Conservation (phyloP, 2,888 invertebrate species). For the Galeopsomyia nigrocyanea region DNA sequence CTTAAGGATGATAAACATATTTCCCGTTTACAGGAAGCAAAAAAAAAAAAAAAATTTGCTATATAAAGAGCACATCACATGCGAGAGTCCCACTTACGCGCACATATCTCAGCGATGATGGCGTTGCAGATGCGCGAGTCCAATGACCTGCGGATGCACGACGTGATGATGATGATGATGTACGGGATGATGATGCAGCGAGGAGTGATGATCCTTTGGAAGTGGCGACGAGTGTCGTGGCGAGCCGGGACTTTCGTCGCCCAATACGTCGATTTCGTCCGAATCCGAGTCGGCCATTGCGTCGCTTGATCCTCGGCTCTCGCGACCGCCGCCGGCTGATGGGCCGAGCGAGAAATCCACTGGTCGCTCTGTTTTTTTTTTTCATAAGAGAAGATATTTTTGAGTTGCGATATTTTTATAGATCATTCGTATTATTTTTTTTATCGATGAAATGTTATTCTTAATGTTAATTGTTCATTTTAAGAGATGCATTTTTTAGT, state of each 20-base stretch:
- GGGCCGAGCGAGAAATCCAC: slow-evolving; percentile 61
- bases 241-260: slow-evolving; percentile 62
- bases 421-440: too few species aligned
- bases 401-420: too few species aligned
- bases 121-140: slow-evolving; percentile 59
- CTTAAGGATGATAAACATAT: neutral
- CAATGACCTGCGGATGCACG: slow-evolving; percentile 59
- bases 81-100: neutral
- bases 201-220: slow-evolving; percentile 43
- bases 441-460: too few species aligned
- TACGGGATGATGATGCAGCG: slow-evolving; percentile 48
- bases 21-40: neutral
- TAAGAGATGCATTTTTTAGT: too few species aligned
- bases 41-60: neutral
- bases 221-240: slow-evolving; percentile 39
- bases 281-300: slow-evolving; percentile 62
- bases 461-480: too few species aligned
- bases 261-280: slow-evolving; percentile 66
- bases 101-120: slow-evolving; percentile 63
- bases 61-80: neutral
- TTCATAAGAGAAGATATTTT: too few species aligned
- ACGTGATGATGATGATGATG: slow-evolving; percentile 53
- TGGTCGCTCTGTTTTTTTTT: slow-evolving; percentile 59
- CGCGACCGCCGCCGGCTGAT: slow-evolving; percentile 59
- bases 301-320: slow-evolving; percentile 64